Conservation (phyloP, 2,888 invertebrate species). For the Melanophora roralis region DNA sequence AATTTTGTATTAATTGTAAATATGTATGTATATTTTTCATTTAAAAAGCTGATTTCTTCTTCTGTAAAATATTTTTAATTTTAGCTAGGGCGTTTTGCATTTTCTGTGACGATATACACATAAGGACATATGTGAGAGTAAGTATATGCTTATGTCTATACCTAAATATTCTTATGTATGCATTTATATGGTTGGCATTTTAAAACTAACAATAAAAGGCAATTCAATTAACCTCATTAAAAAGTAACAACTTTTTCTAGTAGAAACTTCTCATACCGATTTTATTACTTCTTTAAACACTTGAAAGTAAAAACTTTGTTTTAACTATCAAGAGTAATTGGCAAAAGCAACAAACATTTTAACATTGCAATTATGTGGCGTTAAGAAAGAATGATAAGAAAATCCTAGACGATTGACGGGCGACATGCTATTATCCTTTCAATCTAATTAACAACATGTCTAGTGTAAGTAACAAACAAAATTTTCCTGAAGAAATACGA, state of each 20-base stretch:
- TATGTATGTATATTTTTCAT: too few species aligned
- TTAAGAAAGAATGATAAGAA: neutral
- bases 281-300: neutral
- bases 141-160: neutral
- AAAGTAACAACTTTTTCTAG: conserved; percentile 60
- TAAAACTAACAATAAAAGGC: conserved; percentile 46
- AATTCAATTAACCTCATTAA: conserved; percentile 66
- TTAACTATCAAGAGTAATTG: neutral
- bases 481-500: neutral
- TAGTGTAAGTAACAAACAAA: conserved; percentile 23
- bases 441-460: conserved; percentile 61
- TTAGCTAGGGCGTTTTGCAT: too few species aligned
- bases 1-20: too few species aligned
- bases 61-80: too few species aligned
- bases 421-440: conserved; percentile 58
- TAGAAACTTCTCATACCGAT: conserved; percentile 2
- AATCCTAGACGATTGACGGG: conserved; percentile 45
- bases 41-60: too few species aligned
- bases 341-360: neutral
- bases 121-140: neutral
- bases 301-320: conserved; percentile 11
- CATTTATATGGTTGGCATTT: conserved; percentile 32
- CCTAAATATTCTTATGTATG: neutral
- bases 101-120: too few species aligned
- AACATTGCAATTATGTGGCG: neutral